Evolutionary conservation across 2,888 invertebrate genomes (phyloP), one percentile per base, ranked within the genome.

Genomic region (Tridacna crocea): DNA sequence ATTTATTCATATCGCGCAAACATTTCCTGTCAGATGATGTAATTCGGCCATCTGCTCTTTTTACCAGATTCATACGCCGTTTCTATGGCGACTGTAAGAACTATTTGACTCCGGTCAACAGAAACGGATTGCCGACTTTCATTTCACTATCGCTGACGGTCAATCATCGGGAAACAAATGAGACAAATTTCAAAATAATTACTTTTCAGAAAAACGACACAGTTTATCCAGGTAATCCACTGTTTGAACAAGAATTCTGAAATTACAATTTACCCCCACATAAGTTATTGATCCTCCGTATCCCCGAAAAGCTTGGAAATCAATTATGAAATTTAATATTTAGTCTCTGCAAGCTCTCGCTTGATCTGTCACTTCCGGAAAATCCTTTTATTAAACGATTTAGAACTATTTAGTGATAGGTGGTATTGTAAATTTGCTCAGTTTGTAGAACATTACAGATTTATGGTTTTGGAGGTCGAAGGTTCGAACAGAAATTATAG

Each of bases 41-140:
- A 68, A 81, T 72, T 72, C 76, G 78, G 36, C 83, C 85, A 85
- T 85, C 83, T 85, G 85, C 75, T 83, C 74, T 26, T 76, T 68
- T 27, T 61, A 65, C 65, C 73, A 60, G 27, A 63, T 58, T 63
- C 60, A 73, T 61, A 47, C 55, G 46, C 58, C 12, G 81, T 84
- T 79, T 66, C 68, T 77, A 84, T 81, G 48, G 81, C 61, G 55
- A 84, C 72, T 22, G 47, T 48, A n/a, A 70, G 77, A 79, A 77
- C 70, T 79, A 84, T 79, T 77, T 77, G 13, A 60, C n/a, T 48
- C 58, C 68, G 76, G 76, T 68, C 74, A 78, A 75, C 75, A 72
- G 75, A 72, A 27, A 48, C 24, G 78, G 76, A 77, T 76, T 68
- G 73, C 77, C 24, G 74, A 75, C 72, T 74, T 74, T 81, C 76